Evolutionary conservation across 2,797 vertebrate species (phyloP).

Genomic region (Agapornis canus): DNA sequence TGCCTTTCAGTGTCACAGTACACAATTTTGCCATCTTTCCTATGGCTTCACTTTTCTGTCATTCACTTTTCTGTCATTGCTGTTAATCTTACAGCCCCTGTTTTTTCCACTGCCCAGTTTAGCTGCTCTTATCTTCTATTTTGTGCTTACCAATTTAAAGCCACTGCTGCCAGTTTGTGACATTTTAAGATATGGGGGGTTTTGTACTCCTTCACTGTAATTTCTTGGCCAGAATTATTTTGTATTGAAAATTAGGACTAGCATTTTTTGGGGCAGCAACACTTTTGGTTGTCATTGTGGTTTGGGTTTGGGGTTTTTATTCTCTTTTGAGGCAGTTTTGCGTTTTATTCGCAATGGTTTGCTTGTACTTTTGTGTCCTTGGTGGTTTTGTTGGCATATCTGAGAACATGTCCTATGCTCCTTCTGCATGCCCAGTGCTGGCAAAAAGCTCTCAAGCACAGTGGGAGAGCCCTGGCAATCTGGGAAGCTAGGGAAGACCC

Average conservation of each 20-base stretch:
- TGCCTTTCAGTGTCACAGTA: not conserved
- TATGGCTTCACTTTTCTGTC: not conserved
- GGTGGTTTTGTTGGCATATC: not conserved
- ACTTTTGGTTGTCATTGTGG: not conserved
- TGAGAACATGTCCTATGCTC: not conserved
- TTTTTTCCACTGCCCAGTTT: not conserved
- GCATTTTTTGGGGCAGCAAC: not conserved
- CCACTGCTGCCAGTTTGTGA: not conserved
- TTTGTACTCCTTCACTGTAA: not conserved
- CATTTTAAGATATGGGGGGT: not conserved
- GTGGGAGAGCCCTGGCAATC: not conserved
- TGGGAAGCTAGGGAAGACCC: not conserved
- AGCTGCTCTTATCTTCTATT: not conserved
- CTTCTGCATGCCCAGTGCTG: fast-evolving
- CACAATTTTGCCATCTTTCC: not conserved
- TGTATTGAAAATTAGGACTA: not conserved
- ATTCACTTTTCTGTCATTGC: not conserved
- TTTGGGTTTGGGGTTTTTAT: not conserved
- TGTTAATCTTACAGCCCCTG: not conserved
- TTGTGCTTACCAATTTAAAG: not conserved
- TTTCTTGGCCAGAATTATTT: not conserved
- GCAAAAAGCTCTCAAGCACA: fast-evolving
- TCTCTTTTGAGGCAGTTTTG: not conserved
- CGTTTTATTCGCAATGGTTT: not conserved
- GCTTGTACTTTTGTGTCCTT: not conserved